A percentile compares a stretch with the other conserved stretches of the same genome.
Evolutionary conservation across 2,888 invertebrate species (phyloP).

Genomic region (Hanleya hanleyi): DNA sequence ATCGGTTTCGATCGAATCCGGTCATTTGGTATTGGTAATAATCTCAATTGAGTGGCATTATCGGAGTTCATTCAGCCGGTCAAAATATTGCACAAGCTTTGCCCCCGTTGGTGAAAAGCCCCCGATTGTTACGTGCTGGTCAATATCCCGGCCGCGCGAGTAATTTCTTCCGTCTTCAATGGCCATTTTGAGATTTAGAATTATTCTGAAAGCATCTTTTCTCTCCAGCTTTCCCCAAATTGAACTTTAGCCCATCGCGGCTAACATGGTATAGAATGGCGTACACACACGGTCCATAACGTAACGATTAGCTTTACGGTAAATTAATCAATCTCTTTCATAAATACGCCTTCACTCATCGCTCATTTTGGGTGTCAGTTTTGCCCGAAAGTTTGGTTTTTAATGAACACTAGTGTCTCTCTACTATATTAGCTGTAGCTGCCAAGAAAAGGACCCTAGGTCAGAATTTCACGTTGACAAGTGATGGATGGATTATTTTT

Average conservation of each 20-base stretch:
- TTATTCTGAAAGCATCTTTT: not conserved
- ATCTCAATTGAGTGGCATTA: not conserved
- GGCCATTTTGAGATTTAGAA: not conserved
- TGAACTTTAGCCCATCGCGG: not conserved
- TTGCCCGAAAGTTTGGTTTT: not conserved
- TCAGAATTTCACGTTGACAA: no score
- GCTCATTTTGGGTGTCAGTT: not conserved
- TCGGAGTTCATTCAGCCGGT: constrained; percentile 3
- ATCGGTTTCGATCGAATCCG: no score
- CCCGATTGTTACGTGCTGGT: not conserved
- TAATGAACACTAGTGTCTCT: no score
- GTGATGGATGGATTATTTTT: no score
- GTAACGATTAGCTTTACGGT: not conserved
- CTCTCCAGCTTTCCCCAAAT: not conserved
- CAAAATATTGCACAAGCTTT: not conserved
- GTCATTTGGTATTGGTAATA: not conserved
- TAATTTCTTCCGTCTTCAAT: not conserved
- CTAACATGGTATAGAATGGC: not conserved
- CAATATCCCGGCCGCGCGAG: not conserved
- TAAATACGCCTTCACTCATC: not conserved
- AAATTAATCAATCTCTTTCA: not conserved
- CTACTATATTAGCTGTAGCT: no score
- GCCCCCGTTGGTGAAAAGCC: not conserved
- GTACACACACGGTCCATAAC: not conserved
- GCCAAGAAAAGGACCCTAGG: no score